Evolutionary conservation across 2,888 invertebrate genomes (phyloP), one percentile per base, ranked within the genome.

Genomic region (Neocrepidodera transversa): DNA sequence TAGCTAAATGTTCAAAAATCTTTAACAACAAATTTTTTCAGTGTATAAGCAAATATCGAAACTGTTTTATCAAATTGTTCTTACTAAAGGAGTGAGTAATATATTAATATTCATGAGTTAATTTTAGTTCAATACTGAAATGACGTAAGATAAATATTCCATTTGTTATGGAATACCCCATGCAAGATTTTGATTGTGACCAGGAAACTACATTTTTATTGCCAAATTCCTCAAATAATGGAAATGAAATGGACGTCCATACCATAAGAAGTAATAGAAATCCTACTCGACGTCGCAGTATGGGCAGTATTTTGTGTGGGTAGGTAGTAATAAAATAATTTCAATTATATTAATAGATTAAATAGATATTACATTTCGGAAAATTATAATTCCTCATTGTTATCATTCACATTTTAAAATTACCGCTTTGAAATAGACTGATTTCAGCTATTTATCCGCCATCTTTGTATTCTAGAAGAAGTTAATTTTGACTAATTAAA

Each of bases 131-230:
- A 32, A 13, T 26, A 45, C 45, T 54, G 53, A 54, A 54, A 54
- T 54, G 53, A 54, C 53, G 53, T 54, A 54, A 36, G 45, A 11
- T 54, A 54, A 54, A 54, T 23, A 54, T 54, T 54, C 23, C 6
- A 17, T 55, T 62, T 47, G 76, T 71, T 69, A 80, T 80, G 80
- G 79, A 80, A 78, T 80, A 76, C 78, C 79, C 78, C 66, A 71
- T 80, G 74, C 79, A 80, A 74, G 79, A 80, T 71, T 79, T 80
- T 65, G 75, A 79, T 68, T 73, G 73, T 63, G 78, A 76, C 57
- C 76, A 79, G 68, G 80, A 80, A 76, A 80, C 80, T 23, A 79
- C 79, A 67, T 78, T 77, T 74, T 73, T 80, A 69, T 68, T 80
- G 57, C 79, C 75, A 18, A 70, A 73, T 62, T 54, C 74, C 48